Evolutionary conservation across 2,797 vertebrate genomes (phyloP), one percentile per base, ranked within the genome.

Genomic region (Pterois miles): DNA sequence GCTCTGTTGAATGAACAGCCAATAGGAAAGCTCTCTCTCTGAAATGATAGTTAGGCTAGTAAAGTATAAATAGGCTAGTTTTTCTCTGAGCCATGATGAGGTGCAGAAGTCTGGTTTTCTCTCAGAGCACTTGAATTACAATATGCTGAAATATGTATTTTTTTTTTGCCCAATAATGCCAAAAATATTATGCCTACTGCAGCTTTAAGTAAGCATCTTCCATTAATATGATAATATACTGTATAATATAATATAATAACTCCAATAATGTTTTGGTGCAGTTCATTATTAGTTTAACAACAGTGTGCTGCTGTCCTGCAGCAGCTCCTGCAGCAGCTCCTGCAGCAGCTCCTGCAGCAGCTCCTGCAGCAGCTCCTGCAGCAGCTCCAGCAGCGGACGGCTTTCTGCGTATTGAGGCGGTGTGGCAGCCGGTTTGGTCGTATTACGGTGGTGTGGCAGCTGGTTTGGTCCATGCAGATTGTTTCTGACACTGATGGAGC

Each of bases 401-500:
- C 27, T 23, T 46, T 46, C 23, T 77, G 72, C 20, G n/a, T 10
- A 22, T 57, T 4, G 23, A 46, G 57, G 68, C 25, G 34, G 1
- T n/a, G 79, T 63, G 71, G 85, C 88, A 84, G 89, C 89, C 89
- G 92, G 80, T 89, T 90, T 76, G 70, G 86, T 93, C 83, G n/a
- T 10, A 22, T 57, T 4, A n/a, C 46, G 57, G 68, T 22, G 34
- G 1, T n/a, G 79, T 63, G 71, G 85, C 88, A 84, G 89, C 89
- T 90, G 92, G 80, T 89, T 90, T 76, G 70, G 86, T 93, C 83
- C 71, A 66, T 6, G 64, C 68, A 71, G 80, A 93, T 88, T 89
- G 89, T 73, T 89, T 89, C 85, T 88, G 92, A 93, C 92, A 92
- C 81, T 84, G 91, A 92, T 90, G 89, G 86, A 89, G 81, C 48